Evolutionary conservation across 2,888 invertebrate genomes (phyloP).

Genomic region (Sceliomorpha sp.): DNA sequence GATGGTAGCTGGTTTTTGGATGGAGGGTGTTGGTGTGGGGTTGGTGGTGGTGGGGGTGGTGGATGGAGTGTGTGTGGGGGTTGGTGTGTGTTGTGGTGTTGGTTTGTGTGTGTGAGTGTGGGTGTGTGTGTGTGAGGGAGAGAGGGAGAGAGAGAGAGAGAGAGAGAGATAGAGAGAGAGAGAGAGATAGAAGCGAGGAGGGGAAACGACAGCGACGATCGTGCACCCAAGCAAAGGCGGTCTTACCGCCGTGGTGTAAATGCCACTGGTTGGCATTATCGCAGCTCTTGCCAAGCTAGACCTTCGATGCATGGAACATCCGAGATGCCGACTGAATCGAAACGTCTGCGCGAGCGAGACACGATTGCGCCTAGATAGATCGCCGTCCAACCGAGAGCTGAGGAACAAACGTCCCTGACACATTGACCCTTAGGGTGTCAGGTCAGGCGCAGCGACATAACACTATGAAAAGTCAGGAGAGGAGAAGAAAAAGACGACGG

Average conservation of each 20-base stretch:
- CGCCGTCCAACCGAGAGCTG: conserved; percentile 56
- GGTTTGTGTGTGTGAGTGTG: too few species aligned
- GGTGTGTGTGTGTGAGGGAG: too few species aligned
- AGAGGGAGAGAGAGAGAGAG: conserved; percentile 27
- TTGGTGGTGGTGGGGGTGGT: too few species aligned
- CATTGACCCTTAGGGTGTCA: conserved; percentile 66
- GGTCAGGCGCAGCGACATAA: conserved; percentile 53
- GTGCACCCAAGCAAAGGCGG: conserved; percentile 70
- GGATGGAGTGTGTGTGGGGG: too few species aligned
- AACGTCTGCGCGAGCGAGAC: conserved; percentile 60
- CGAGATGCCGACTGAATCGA: conserved; percentile 60
- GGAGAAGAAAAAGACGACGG: conserved; percentile 25
- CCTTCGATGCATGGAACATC: conserved; percentile 74
- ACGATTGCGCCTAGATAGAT: conserved; percentile 60
- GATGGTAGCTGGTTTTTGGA: too few species aligned
- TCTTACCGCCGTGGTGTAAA: conserved; percentile 72
- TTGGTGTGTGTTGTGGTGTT: too few species aligned
- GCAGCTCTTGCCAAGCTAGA: conserved; percentile 67
- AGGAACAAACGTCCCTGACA: conserved; percentile 66
- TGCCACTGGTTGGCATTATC: conserved; percentile 80
- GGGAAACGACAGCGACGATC: conserved; percentile 48
- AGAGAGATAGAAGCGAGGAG: too few species aligned
- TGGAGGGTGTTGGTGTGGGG: too few species aligned
- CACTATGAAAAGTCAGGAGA: conserved; percentile 20
- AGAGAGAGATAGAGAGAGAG: too few species aligned